Percentiles rank a stretch among this genome's conserved stretches.
These are phyloP conservation scores for Hypselothyrea guttata DNA, from an alignment of 2,888 invertebrate genomes.

Conservation along the genomic window DNA sequence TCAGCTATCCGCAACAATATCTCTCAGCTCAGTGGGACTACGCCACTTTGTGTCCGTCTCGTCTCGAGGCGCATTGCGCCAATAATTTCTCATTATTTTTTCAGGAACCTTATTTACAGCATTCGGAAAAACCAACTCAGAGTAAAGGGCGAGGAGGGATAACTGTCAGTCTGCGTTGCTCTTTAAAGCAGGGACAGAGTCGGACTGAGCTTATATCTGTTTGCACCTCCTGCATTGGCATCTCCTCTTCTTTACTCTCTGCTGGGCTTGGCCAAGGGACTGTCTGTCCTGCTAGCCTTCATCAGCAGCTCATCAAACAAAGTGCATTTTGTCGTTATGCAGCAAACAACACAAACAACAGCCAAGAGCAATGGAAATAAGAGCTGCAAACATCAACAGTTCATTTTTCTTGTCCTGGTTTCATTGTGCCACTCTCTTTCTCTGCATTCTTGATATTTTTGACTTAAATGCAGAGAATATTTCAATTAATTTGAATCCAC, in stretches of 20 bases:
- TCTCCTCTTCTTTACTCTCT: background rate
- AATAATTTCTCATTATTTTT: conserved; percentile 58
- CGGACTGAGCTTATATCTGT: conserved; percentile 4
- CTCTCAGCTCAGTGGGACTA: background rate
- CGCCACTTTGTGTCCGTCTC: background rate
- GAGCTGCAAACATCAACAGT: conserved; percentile 21
- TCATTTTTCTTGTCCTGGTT: conserved; percentile 21
- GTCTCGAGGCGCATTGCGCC: conserved; percentile 43
- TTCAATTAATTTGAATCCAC: conserved; percentile 40
- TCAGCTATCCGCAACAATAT: conserved; percentile 4
- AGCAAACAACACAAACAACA: conserved; percentile 18
- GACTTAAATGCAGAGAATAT: conserved; percentile 15
- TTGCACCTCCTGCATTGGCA: conserved; percentile 25
- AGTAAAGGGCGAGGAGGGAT: conserved; percentile 7
- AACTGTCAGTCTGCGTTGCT: conserved; percentile 30
- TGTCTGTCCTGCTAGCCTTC: background rate
- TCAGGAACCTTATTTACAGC: conserved; percentile 44
- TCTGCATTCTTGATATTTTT: conserved; percentile 8
- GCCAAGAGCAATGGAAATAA: conserved; percentile 4
- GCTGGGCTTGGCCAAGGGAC: conserved; percentile 8
- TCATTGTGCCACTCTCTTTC: conserved; percentile 4
- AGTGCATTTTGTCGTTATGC: conserved; percentile 56
- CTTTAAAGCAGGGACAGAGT: conserved; percentile 17
- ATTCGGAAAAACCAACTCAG: conserved; percentile 7
- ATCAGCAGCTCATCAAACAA: conserved; percentile 50